Conservation (phyloP, 2,797 vertebrate genomes). For the Holocentrus rufus region DNA sequence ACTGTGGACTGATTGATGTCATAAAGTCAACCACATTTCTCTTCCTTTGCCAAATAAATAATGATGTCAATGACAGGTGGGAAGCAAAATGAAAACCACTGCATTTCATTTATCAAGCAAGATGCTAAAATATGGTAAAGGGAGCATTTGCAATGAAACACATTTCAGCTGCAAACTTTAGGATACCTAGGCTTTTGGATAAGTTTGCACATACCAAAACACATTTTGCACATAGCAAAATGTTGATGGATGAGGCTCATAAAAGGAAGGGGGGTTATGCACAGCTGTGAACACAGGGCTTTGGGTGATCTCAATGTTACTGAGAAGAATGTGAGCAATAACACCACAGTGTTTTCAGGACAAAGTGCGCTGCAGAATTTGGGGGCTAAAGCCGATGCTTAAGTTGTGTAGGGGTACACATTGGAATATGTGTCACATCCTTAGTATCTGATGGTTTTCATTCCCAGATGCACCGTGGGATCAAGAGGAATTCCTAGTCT, state of each 20-base stretch:
- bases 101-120: neutral
- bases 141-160: neutral
- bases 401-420: slow-evolving; percentile 24
- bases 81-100: neutral
- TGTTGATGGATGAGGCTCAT: slow-evolving; percentile 7
- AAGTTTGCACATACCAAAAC: slow-evolving; percentile 11
- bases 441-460: neutral
- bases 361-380: slow-evolving; percentile 3
- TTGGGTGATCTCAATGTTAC: neutral
- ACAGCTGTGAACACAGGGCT: neutral
- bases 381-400: neutral
- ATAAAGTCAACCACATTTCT: slow-evolving; percentile 9
- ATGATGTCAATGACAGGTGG: neutral
- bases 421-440: neutral
- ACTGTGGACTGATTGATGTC: neutral
- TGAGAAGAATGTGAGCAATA: slow-evolving; percentile 22
- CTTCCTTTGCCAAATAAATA: slow-evolving; percentile 8
- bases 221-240: slow-evolving; percentile 17
- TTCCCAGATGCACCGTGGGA: slow-evolving; percentile 29
- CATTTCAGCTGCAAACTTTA: slow-evolving; percentile 2
- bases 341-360: neutral
- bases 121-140: neutral
- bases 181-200: slow-evolving; percentile 18
- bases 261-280: neutral
- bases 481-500: slow-evolving; percentile 41